These are phyloP conservation scores for Garra rufa DNA, from an alignment of 2,113 vertebrate species.

Conservation along the genomic window DNA sequence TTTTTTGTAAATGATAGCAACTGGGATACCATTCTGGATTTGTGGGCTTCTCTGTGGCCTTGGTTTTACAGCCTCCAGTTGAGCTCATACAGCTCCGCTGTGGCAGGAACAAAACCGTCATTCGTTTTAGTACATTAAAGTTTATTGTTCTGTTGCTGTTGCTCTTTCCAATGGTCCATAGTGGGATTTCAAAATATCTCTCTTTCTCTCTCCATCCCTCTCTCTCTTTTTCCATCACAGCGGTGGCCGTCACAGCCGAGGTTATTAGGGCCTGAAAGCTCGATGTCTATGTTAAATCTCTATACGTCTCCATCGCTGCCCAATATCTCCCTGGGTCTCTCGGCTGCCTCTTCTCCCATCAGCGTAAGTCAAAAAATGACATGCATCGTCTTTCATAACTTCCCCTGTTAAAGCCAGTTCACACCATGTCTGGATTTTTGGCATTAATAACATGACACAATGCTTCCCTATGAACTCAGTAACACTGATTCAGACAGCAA, in stretches of 20 bases:
- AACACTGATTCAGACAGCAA: neutral
- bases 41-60: slow-evolving; percentile 27
- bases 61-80: slow-evolving; percentile 13
- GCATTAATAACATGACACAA: neutral
- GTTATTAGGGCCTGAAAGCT: slow-evolving; percentile 88
- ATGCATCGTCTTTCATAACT: neutral
- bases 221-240: slow-evolving; percentile 73
- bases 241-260: slow-evolving; percentile 90
- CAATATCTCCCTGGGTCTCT: slow-evolving; percentile 94
- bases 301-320: slow-evolving; percentile 97
- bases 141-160: slow-evolving; percentile 63
- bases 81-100: neutral
- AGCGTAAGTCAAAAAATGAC: slow-evolving; percentile 82
- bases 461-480: neutral
- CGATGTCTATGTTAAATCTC: slow-evolving; percentile 90
- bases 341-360: slow-evolving; percentile 84
- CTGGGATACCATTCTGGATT: neutral
- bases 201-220: slow-evolving; percentile 17
- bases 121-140: slow-evolving; percentile 63
- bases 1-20: neutral
- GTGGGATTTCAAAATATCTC: slow-evolving; percentile 59
- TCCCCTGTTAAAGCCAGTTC: neutral
- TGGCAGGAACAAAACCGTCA: slow-evolving; percentile 51
- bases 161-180: slow-evolving; percentile 59
- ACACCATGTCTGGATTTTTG: neutral